phyloP scores from a whole-genome alignment of 2,888 invertebrate species.

The Siphonodentalium dalli region DNA sequence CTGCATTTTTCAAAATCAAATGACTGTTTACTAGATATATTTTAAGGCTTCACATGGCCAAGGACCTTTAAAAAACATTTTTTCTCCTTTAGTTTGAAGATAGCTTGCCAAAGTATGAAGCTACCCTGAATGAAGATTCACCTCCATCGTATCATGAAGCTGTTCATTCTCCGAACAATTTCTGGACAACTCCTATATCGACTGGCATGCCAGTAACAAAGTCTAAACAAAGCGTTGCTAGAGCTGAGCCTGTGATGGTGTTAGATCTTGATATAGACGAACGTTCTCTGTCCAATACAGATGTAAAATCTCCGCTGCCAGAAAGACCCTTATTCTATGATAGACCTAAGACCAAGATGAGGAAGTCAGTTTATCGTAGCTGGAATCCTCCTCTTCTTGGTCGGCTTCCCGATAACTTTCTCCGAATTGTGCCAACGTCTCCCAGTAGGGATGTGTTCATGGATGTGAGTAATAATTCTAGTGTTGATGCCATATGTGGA shows the following conservation, averaged over 20 bases:
- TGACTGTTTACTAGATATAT: too few relatives aligned
- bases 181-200: slow-evolving; percentile 40
- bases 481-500: too few relatives aligned
- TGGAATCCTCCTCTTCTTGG: slow-evolving; percentile 84
- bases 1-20: too few relatives aligned
- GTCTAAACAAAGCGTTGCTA: slow-evolving; percentile 16
- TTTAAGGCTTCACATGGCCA: too few relatives aligned
- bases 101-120: background rate
- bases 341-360: slow-evolving; percentile 1
- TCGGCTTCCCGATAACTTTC: slow-evolving; percentile 80
- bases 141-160: slow-evolving; percentile 57
- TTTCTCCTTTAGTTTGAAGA: background rate
- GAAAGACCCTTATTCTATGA: background rate
- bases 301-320: slow-evolving; percentile 26
- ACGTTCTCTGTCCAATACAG: slow-evolving; percentile 27
- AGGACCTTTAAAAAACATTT: too few relatives aligned
- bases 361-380: slow-evolving; percentile 66
- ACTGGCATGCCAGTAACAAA: slow-evolving; percentile 13
- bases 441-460: too few relatives aligned
- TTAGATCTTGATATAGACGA: slow-evolving; percentile 24
- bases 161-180: slow-evolving; percentile 39
- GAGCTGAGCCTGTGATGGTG: slow-evolving; percentile 7
- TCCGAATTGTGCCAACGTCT: slow-evolving; percentile 71
- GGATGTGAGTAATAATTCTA: too few relatives aligned
- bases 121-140: slow-evolving; percentile 39